Evolutionary conservation across 2,113 vertebrate species (phyloP), one percentile per base, ranked within the genome.

Genomic region (Laticauda laticaudata): DNA sequence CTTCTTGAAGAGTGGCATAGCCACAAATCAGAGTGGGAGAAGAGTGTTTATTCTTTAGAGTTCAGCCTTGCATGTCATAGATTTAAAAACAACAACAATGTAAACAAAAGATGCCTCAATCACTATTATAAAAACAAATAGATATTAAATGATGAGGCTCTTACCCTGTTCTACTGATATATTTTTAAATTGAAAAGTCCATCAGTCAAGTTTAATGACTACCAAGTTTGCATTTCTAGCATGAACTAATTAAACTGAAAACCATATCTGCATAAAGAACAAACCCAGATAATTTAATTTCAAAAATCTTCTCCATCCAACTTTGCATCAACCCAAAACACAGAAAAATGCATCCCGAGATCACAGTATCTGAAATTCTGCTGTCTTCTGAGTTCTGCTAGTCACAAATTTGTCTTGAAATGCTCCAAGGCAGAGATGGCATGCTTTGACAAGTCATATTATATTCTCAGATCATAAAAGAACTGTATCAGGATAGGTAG

Each of bases 341-440:
- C 11, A 92, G 39, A 88, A 14, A 95, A 90, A 81, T 95, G 81
- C 39, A 91, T 9, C 85, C 92, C 93, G 95, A 81, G 90, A 90
- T 61, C 53, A n/a, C 29, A 94, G 43, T 34, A 14, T 5, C 86
- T 88, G 43, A 91, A 93, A 87, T 21, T n/a, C 89, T 92, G 92
- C 87, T 94, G 93, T 92, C 90, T 95, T 90, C 64, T 86, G 89
- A 26, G 86, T 90, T 95, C 92, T 95, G 92, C 87, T 57, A 56
- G 29, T 92, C 54, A 12, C 59, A 61, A 93, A 94, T 90, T 92
- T 59, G 61, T 90, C 91, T 51, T 96, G 96, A 96, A 95, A 92
- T 0, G 0, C 0, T 0, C 2, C 81, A n/a, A 91, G 75, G 64
- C 87, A 95, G 95, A 97, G 94, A 96, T 96, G 94, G 94, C 92